These are phyloP conservation scores for Drosophila quinaria DNA, from an alignment of 2,888 invertebrate species.

Conservation along the genomic window DNA sequence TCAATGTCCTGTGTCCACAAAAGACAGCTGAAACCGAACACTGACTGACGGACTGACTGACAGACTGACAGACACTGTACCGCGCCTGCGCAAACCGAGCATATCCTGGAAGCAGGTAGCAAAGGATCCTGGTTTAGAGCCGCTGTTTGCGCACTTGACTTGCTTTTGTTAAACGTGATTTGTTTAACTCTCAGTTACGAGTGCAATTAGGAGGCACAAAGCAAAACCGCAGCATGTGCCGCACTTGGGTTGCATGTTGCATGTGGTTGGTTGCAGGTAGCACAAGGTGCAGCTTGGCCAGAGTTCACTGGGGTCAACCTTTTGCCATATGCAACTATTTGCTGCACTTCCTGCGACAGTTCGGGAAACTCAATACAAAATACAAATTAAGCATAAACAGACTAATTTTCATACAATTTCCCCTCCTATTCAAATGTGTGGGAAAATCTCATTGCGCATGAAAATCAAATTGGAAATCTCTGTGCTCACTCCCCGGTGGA, in stretches of 20 bases:
- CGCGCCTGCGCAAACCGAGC: constrained; percentile 31
- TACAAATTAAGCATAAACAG: constrained; percentile 82
- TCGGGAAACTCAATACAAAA: constrained; percentile 51
- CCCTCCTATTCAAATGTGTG: constrained; percentile 40
- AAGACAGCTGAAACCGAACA: constrained; percentile 51
- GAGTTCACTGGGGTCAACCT: constrained; percentile 53
- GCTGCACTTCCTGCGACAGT: constrained; percentile 65
- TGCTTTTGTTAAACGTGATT: constrained; percentile 65
- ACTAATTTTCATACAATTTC: constrained; percentile 67
- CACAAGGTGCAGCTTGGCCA: constrained; percentile 38
- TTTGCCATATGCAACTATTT: constrained; percentile 41
- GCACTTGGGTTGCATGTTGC: constrained; percentile 41
- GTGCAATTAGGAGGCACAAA: constrained; percentile 61
- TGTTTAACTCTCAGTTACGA: constrained; percentile 52
- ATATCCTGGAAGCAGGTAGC: constrained; percentile 62
- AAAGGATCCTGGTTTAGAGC: constrained; percentile 20
- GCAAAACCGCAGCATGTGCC: constrained; percentile 79
- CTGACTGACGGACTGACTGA: constrained; percentile 22
- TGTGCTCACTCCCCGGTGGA: constrained; percentile 58
- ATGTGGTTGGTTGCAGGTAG: constrained; percentile 56
- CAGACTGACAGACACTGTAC: neutral
- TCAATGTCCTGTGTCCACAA: constrained; percentile 44
- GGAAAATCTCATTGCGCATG: constrained; percentile 48
- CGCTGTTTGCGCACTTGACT: constrained; percentile 69
- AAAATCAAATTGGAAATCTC: constrained; percentile 74